These are phyloP conservation scores for Tretioscincus oriximinensis DNA, from an alignment of 2,113 vertebrate genomes.

Conservation along the genomic window DNA sequence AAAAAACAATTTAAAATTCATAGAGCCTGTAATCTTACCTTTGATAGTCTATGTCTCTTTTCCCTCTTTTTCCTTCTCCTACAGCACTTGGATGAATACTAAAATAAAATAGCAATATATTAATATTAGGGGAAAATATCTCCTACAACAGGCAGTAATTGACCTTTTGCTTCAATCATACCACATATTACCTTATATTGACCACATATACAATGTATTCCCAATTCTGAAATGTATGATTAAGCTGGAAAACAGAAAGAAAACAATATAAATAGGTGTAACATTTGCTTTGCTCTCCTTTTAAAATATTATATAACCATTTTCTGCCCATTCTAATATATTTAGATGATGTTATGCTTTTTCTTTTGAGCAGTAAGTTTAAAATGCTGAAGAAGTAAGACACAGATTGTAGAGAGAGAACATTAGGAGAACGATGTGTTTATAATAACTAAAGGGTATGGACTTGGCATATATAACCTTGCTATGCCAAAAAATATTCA, in stretches of 20 bases:
- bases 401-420: not conserved
- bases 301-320: not conserved
- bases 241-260: constrained; percentile 82
- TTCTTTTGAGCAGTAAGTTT: not conserved
- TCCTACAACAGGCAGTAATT: constrained; percentile 8
- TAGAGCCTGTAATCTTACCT: constrained; percentile 60
- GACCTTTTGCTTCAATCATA: constrained; percentile 18
- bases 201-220: constrained; percentile 79
- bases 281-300: not conserved
- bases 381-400: not conserved
- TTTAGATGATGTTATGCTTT: not conserved
- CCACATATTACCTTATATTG: constrained; percentile 80
- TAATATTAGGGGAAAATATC: constrained; percentile 20
- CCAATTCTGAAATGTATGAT: constrained; percentile 87
- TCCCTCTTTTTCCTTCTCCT: constrained; percentile 68
- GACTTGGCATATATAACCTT: not conserved
- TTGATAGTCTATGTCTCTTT: constrained; percentile 62
- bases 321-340: not conserved
- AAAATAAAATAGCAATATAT: constrained; percentile 19
- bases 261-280: constrained; percentile 21
- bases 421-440: not conserved
- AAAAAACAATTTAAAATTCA: not conserved
- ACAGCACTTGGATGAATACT: constrained; percentile 60
- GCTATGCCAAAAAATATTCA: not conserved
- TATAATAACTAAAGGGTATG: not conserved